A percentile compares a stretch with the other conserved stretches of the same genome.
Evolutionary conservation across 2,797 vertebrate species (phyloP).

Genomic region (Lagocephalus sceleratus): DNA sequence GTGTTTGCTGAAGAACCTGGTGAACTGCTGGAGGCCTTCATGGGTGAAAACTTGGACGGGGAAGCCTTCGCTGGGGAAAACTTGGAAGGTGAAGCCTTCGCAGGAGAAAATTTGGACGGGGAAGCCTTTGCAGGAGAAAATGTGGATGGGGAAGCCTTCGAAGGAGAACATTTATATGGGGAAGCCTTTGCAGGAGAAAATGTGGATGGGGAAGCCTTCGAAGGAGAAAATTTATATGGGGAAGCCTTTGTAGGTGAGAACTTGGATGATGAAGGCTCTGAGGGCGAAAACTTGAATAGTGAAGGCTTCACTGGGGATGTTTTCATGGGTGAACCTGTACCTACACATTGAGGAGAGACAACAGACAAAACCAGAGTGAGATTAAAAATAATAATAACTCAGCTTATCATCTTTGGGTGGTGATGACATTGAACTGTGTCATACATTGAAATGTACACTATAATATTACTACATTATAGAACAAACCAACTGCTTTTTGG

Average conservation of each 20-base stretch:
- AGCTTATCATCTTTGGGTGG: constrained; percentile 40
- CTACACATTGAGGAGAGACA: constrained; percentile 44
- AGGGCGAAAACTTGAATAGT: constrained; percentile 7
- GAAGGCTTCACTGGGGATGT: constrained; percentile 25
- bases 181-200: constrained; percentile 29
- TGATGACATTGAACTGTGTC: constrained; percentile 25
- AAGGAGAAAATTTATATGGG: constrained; percentile 15
- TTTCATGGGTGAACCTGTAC: constrained; percentile 60
- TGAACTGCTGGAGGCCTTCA: constrained; percentile 59
- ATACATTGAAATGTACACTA: too few relatives aligned
- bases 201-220: constrained; percentile 27
- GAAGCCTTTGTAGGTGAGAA: constrained; percentile 31
- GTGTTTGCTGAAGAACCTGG: constrained; percentile 77
- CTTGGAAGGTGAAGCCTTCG: constrained; percentile 23
- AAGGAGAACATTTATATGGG: constrained; percentile 52
- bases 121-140: constrained; percentile 4
- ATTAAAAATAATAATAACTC: too few relatives aligned
- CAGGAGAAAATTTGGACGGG: constrained; percentile 14
- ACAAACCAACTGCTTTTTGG: too few relatives aligned
- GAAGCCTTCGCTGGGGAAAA: constrained; percentile 17
- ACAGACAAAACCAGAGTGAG: constrained; percentile 2
- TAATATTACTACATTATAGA: too few relatives aligned
- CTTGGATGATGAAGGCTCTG: not conserved
- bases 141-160: constrained; percentile 16
- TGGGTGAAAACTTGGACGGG: constrained; percentile 17